Conservation (phyloP, 2,888 invertebrate genomes). For the Cecidostiba fungosa region DNA sequence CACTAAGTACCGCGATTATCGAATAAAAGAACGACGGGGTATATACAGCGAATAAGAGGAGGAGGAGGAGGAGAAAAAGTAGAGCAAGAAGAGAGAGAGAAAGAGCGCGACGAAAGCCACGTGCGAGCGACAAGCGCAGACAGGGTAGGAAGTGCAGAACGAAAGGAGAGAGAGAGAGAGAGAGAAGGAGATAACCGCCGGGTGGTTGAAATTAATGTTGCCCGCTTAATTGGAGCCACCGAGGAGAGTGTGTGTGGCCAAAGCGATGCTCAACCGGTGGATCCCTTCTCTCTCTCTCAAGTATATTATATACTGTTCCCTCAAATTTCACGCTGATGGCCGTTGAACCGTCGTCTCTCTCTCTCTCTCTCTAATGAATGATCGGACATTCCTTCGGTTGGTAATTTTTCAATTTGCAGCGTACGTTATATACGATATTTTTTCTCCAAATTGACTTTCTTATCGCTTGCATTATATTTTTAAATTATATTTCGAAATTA, state of each 20-base stretch:
- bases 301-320: background rate
- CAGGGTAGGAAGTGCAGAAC: constrained; percentile 53
- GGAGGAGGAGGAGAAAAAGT: constrained; percentile 64
- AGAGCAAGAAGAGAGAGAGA: constrained; percentile 44
- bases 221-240: constrained; percentile 80
- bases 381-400: constrained; percentile 4
- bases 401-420: constrained; percentile 12
- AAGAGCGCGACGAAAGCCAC: constrained; percentile 54
- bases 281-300: background rate
- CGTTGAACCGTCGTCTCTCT: constrained; percentile 26
- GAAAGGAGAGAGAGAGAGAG: constrained; percentile 58
- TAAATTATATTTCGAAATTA: no score
- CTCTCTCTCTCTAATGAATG: constrained; percentile 29
- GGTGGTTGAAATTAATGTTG: constrained; percentile 80
- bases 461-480: background rate
- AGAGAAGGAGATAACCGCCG: constrained; percentile 65
- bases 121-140: constrained; percentile 57
- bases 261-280: constrained; percentile 75
- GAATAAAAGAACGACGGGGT: constrained; percentile 25
- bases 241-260: constrained; percentile 78
- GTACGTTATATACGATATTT: background rate
- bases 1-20: constrained; percentile 49
- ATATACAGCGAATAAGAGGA: background rate
- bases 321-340: constrained; percentile 23
- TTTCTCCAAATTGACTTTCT: background rate